phyloP scores from a whole-genome alignment of 2,113 vertebrate species.

The Grantiella picta region DNA sequence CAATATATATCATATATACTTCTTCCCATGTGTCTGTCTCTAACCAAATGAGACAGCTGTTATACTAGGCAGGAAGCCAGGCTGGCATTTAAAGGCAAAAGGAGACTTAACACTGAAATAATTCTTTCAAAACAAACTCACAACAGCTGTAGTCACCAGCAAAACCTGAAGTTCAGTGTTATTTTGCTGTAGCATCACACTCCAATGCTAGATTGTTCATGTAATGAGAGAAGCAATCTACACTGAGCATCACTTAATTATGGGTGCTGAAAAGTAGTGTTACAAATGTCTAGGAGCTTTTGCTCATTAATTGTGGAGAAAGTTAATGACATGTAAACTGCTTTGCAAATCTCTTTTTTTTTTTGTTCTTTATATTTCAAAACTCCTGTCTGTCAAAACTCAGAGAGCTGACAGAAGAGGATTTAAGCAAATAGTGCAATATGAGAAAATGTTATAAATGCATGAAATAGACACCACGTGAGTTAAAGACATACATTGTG shows the following conservation, averaged over 20 bases:
- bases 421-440: background rate
- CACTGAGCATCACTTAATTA: background rate
- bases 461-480: background rate
- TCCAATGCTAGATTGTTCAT: background rate
- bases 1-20: background rate
- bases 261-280: background rate
- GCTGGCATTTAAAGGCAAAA: background rate
- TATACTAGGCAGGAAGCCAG: background rate
- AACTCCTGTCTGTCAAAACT: background rate
- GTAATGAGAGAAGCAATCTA: background rate
- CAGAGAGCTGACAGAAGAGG: background rate
- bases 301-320: background rate
- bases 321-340: background rate
- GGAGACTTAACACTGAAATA: background rate
- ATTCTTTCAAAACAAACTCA: background rate
- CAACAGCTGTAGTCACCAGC: background rate
- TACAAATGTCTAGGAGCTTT: background rate
- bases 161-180: background rate
- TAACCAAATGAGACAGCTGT: background rate
- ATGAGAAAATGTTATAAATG: background rate
- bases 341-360: background rate
- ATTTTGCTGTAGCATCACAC: background rate
- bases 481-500: background rate
- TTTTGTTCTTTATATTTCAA: background rate
- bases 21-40: background rate